Evolutionary conservation across 2,888 invertebrate species (phyloP).

Genomic region (Morpho deidamia): DNA sequence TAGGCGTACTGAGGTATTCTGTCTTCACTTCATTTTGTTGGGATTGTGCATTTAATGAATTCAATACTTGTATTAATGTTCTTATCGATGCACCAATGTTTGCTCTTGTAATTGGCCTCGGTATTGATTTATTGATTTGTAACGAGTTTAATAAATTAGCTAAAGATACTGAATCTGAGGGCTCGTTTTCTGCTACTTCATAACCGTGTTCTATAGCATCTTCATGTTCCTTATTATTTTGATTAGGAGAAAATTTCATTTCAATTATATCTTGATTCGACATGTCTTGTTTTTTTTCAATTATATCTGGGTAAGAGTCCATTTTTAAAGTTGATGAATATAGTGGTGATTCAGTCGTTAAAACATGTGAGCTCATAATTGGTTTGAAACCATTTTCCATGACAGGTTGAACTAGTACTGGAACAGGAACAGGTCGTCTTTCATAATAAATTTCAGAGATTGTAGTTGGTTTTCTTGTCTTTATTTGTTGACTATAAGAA

Average conservation of each 20-base stretch:
- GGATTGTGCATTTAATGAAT: conserved; percentile 78
- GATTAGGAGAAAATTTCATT: conserved; percentile 30
- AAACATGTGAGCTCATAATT: conserved; percentile 38
- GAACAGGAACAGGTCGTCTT: conserved; percentile 39
- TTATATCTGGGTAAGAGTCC: conserved; percentile 27
- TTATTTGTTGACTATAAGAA: conserved; percentile 36
- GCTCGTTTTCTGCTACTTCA: conserved; percentile 33
- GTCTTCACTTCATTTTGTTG: conserved; percentile 55
- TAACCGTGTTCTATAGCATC: conserved; percentile 45
- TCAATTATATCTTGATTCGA: conserved; percentile 27
- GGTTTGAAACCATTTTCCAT: conserved; percentile 64
- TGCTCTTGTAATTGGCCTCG: conserved; percentile 85
- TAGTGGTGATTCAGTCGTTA: conserved; percentile 37
- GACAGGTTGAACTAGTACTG: conserved; percentile 40
- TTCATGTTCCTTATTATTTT: conserved; percentile 38
- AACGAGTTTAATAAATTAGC: conserved; percentile 83
- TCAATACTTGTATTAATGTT: conserved; percentile 86
- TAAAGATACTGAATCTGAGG: conserved; percentile 44
- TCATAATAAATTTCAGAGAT: conserved; percentile 65
- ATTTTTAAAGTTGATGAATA: conserved; percentile 37
- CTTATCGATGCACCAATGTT: conserved; percentile 89
- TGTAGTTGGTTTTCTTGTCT: conserved; percentile 38
- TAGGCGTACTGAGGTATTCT: conserved; percentile 56
- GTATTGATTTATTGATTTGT: conserved; percentile 86
- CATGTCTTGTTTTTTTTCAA: conserved; percentile 36